Percentiles rank a stretch among this genome's conserved stretches.
phyloP scores from a whole-genome alignment of 2,113 vertebrate species.

The Hassar affinis region DNA sequence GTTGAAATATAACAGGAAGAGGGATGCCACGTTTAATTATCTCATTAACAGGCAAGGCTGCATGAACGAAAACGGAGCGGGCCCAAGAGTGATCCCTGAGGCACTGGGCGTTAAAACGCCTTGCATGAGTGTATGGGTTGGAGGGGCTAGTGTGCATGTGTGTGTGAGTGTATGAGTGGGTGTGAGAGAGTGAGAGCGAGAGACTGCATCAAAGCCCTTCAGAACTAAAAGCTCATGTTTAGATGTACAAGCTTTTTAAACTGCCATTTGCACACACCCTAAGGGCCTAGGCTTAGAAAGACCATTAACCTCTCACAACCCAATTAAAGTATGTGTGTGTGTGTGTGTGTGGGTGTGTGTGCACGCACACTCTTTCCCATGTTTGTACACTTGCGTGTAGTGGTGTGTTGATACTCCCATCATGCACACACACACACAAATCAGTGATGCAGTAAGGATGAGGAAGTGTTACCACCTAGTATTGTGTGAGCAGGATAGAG shows the following conservation, averaged over 20 bases:
- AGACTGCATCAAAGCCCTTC: slow-evolving; percentile 48
- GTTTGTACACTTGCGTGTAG: slow-evolving; percentile 39
- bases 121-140: slow-evolving; percentile 27
- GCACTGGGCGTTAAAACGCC: slow-evolving; percentile 49
- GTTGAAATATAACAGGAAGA: slow-evolving; percentile 73
- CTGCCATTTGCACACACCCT: slow-evolving; percentile 56
- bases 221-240: slow-evolving; percentile 54
- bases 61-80: slow-evolving; percentile 40
- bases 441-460: slow-evolving; percentile 49
- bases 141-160: slow-evolving; percentile 36
- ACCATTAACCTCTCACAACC: slow-evolving; percentile 58
- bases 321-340: slow-evolving; percentile 52
- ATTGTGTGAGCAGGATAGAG: slow-evolving; percentile 60
- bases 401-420: slow-evolving; percentile 44
- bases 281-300: slow-evolving; percentile 52
- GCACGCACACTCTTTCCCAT: slow-evolving; percentile 8
- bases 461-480: slow-evolving; percentile 56
- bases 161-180: slow-evolving; percentile 10
- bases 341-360: slow-evolving; percentile 20
- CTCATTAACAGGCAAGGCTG: slow-evolving; percentile 74
- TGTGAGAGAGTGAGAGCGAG: neutral
- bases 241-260: slow-evolving; percentile 57
- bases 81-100: slow-evolving; percentile 48
- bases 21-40: slow-evolving; percentile 74
- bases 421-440: slow-evolving; percentile 33